These are phyloP conservation scores for Brachyptera putata DNA, from an alignment of 2,888 invertebrate genomes.

Conservation along the genomic window DNA sequence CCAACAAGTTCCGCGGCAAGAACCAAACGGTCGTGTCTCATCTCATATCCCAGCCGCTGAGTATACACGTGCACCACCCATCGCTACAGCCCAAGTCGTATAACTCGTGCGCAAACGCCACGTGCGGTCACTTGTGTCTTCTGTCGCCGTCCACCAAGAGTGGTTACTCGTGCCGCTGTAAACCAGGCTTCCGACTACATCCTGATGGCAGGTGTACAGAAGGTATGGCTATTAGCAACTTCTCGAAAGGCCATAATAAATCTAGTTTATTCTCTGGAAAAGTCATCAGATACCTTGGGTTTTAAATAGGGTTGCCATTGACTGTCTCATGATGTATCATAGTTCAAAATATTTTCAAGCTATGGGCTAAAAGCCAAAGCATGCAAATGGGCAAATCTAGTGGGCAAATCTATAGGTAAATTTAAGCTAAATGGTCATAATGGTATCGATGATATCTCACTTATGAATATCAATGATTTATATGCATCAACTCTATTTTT, in stretches of 20 bases:
- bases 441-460: too few species aligned
- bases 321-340: too few species aligned
- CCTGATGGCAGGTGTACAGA: constrained; percentile 70
- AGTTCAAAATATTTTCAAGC: too few species aligned
- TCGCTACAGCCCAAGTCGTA: constrained; percentile 78
- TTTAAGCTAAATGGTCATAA: too few species aligned
- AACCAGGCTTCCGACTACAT: constrained; percentile 69
- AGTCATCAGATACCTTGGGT: background rate
- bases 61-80: constrained; percentile 93
- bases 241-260: too few species aligned
- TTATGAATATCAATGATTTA: too few species aligned
- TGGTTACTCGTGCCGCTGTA: constrained; percentile 87
- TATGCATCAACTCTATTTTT: too few species aligned
- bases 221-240: too few species aligned
- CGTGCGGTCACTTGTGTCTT: constrained; percentile 88
- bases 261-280: background rate
- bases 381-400: too few species aligned
- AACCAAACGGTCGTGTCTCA: constrained; percentile 94
- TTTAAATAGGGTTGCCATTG: too few species aligned
- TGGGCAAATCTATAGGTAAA: too few species aligned
- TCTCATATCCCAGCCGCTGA: constrained; percentile 89
- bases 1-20: constrained; percentile 86
- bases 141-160: constrained; percentile 67
- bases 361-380: too few species aligned
- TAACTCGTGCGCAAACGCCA: constrained; percentile 69